Conservation (phyloP, 2,113 vertebrate species). For the Sinocyclocheilus grahami region DNA sequence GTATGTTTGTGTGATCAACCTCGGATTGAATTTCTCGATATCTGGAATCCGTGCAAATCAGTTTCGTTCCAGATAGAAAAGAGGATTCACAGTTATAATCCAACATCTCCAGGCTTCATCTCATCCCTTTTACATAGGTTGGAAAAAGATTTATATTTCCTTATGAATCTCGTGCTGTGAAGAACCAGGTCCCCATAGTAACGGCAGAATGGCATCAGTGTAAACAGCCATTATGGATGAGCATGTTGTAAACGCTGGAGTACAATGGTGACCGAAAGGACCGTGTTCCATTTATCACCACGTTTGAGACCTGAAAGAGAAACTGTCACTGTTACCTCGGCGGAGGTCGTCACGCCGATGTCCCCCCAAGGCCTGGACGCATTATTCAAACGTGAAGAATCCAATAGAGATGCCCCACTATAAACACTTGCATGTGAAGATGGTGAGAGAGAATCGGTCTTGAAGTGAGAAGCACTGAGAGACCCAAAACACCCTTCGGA, state of each 20-base stretch:
- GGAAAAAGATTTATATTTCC: slow-evolving; percentile 35
- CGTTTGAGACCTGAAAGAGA: slow-evolving; percentile 62
- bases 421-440: slow-evolving; percentile 39
- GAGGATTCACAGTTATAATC: background rate
- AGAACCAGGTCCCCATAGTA: slow-evolving; percentile 34
- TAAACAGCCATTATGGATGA: slow-evolving; percentile 66
- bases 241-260: slow-evolving; percentile 69
- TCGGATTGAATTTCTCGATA: slow-evolving; percentile 4
- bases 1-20: background rate
- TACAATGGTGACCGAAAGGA: slow-evolving; percentile 75
- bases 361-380: slow-evolving; percentile 45
- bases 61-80: slow-evolving; percentile 15
- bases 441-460: slow-evolving; percentile 44
- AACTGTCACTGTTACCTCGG: slow-evolving; percentile 50
- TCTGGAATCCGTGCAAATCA: slow-evolving; percentile 3
- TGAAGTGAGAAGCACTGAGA: slow-evolving; percentile 50
- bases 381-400: slow-evolving; percentile 49
- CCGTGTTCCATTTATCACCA: slow-evolving; percentile 77
- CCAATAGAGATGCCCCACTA: slow-evolving; percentile 38
- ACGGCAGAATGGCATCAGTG: slow-evolving; percentile 36
- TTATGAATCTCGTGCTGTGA: slow-evolving; percentile 28
- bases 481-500: slow-evolving; percentile 61
- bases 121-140: background rate
- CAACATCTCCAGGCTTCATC: background rate
- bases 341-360: slow-evolving; percentile 42